Base-by-base conservation (phyloP, 2,888 invertebrate genomes). In the Drosophila niveifrons region DNA sequence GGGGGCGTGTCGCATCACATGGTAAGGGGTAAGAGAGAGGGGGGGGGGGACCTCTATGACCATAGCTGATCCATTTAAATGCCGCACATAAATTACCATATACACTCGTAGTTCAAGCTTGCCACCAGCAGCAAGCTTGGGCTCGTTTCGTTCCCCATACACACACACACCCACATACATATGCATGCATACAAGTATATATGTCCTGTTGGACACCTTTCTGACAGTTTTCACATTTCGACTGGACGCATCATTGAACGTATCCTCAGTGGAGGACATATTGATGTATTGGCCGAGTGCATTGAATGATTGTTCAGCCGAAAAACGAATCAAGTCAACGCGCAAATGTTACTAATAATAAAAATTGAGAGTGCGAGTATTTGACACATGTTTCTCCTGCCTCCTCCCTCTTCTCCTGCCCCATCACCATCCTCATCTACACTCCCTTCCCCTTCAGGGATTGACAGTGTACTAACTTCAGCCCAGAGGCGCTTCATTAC, bases 11-110 rank as follows among this genome's bases (percentile, higher is more conserved):
- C 44, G 17, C 8, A 52, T 52, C 15, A 9, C 3, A 9, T 15
- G 10, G 48, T 15, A 11, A n/a, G 41, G 15, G 29, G 17, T 9
- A 8, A 13, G 1, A 9, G 23, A 23, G 36, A 15, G 3, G 15
- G n/a, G 2, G n/a, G 15, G 1, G 8, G 28, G 48, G 36, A 28
- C 34, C 48, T 44, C 28, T 6, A 15, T 28, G 29, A 55, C 43
- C 28, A 34, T 48, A 43, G 53, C 57, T 72, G 81, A 86, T 76
- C 80, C 83, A 88, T 88, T 88, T 82, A 83, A 86, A 86, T 83
- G 86, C 88, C 86, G 73, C 81, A 77, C 83, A 87, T 88, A 88
- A 87, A 87, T 87, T 85, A 88, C 80, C 80, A 75, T 71, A 69
- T 46, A 36, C 11, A 55, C 61, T 11, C 51, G 46, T 11, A n/a